Percentiles rank a stretch among this genome's conserved stretches.
Evolutionary conservation across 2,797 vertebrate genomes (phyloP).

Genomic region (Esox masquinongy): DNA sequence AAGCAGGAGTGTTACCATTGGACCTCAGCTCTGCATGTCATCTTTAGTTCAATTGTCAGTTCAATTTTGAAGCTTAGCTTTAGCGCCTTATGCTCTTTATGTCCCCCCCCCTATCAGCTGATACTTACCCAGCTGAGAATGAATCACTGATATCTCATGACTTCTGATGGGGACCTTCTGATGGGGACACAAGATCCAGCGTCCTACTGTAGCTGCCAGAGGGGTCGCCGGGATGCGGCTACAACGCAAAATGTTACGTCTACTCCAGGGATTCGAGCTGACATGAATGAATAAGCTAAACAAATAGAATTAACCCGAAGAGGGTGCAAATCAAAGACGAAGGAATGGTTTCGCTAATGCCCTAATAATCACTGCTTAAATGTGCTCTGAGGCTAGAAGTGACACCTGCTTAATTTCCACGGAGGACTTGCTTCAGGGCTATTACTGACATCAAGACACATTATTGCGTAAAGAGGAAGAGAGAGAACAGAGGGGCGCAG

Average conservation of each 20-base stretch:
- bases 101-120: neutral
- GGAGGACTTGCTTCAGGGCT: neutral
- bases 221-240: neutral
- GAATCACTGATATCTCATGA: slow-evolving; percentile 15
- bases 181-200: no score
- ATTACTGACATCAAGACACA: neutral
- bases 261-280: neutral
- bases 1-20: no score
- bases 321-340: neutral
- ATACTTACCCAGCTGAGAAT: slow-evolving; percentile 8
- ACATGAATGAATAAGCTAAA: slow-evolving; percentile 4
- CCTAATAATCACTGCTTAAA: slow-evolving; percentile 11
- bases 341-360: neutral
- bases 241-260: neutral
- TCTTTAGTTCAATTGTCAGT: neutral
- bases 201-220: neutral
- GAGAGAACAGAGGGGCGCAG: neutral
- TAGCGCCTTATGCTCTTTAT: neutral
- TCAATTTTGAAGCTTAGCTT: neutral
- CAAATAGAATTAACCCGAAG: neutral
- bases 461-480: neutral
- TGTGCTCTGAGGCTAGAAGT: neutral
- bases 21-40: neutral
- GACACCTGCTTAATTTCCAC: slow-evolving; percentile 8
- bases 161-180: no score